Percentiles rank a stretch among this genome's conserved stretches.
phyloP scores from a whole-genome alignment of 2,888 invertebrate species.

The Hirtodrosophila duncani region DNA sequence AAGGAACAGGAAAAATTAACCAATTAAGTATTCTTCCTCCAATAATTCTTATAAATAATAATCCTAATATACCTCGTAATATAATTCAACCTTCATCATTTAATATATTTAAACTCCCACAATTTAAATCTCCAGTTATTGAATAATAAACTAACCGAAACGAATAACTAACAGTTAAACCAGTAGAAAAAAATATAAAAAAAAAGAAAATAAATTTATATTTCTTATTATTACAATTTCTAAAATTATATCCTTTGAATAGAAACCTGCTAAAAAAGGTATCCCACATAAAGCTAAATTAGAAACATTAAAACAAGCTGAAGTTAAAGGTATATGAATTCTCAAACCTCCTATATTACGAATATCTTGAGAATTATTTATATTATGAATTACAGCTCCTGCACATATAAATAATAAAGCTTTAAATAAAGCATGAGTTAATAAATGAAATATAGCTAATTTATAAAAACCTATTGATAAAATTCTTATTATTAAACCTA shows the following conservation, averaged over 20 bases:
- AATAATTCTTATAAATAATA: conserved; percentile 74
- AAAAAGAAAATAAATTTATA: conserved; percentile 80
- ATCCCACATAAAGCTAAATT: conserved; percentile 83
- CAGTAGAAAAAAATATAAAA: conserved; percentile 80
- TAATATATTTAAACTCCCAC: conserved; percentile 79
- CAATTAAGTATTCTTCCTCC: too few relatives aligned
- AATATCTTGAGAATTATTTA: conserved; percentile 82
- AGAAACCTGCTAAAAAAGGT: conserved; percentile 84
- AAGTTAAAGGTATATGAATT: too few relatives aligned
- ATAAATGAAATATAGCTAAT: too few relatives aligned
- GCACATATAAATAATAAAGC: conserved; percentile 86
- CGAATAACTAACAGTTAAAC: conserved; percentile 81
- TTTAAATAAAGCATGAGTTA: too few relatives aligned
- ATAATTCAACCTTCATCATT: conserved; percentile 79
- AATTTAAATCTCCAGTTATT: conserved; percentile 79
- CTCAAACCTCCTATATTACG: conserved; percentile 78
- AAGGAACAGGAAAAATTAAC: conserved; percentile 80
- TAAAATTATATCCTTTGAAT: conserved; percentile 83
- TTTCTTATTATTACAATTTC: conserved; percentile 80
- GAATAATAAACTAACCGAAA: conserved; percentile 81
- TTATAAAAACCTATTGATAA: too few relatives aligned
- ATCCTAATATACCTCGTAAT: conserved; percentile 78
- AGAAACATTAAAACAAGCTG: conserved; percentile 81
- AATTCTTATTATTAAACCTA: too few relatives aligned
- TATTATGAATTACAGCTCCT: conserved; percentile 83